These are phyloP conservation scores for Nannoperca obscura DNA, from an alignment of 2,797 vertebrate genomes.

Conservation along the genomic window DNA sequence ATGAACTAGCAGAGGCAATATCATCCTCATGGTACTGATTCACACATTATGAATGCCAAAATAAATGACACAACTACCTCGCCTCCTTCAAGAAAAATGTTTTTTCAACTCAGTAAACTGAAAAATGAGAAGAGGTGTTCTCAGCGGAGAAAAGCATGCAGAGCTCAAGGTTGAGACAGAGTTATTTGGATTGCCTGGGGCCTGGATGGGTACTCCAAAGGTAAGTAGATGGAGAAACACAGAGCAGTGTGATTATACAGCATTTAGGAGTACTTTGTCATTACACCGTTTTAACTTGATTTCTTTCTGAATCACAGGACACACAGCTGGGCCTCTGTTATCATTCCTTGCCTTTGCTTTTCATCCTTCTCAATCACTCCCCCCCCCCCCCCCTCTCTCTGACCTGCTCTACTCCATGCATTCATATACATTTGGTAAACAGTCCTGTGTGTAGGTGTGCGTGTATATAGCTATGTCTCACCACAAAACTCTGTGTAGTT, in stretches of 20 bases:
- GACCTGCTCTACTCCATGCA: background rate
- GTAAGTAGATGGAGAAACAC: constrained; percentile 45
- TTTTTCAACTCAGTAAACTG: constrained; percentile 47
- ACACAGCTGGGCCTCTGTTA: constrained; percentile 34
- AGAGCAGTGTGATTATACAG: constrained; percentile 48
- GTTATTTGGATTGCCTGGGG: constrained; percentile 48
- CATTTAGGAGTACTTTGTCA: constrained; percentile 54
- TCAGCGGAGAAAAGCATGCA: constrained; percentile 37
- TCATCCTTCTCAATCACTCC: constrained; percentile 42
- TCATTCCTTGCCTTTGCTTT: constrained; percentile 22
- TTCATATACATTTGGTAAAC: constrained; percentile 23
- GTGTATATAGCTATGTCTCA: background rate
- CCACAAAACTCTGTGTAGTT: background rate
- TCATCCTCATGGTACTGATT: constrained; percentile 36
- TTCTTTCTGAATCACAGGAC: constrained; percentile 51
- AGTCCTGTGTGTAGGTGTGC: background rate
- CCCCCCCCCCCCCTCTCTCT: constrained; percentile 5
- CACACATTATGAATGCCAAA: constrained; percentile 39
- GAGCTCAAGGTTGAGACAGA: constrained; percentile 53
- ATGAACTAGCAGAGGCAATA: constrained; percentile 34
- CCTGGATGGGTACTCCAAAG: constrained; percentile 43
- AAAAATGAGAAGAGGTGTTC: constrained; percentile 51
- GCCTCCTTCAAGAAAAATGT: constrained; percentile 49
- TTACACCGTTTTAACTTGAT: constrained; percentile 46
- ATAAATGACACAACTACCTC: constrained; percentile 53